Evolutionary conservation across 2,888 invertebrate species (phyloP).

Genomic region (Aricia artaxerxes): DNA sequence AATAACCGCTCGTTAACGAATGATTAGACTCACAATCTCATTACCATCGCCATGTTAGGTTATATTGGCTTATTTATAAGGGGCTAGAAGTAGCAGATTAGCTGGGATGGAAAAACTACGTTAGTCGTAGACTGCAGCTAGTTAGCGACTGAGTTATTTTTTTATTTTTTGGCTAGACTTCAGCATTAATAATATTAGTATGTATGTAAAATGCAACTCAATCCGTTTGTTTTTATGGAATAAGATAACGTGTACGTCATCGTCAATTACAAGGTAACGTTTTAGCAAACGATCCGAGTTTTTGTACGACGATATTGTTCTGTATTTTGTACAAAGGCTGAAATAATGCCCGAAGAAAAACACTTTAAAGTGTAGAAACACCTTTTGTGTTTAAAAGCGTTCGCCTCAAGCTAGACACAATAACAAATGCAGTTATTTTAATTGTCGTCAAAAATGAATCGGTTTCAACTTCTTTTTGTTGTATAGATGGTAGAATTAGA

Average conservation of each 20-base stretch:
- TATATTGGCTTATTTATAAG: slow-evolving; percentile 8
- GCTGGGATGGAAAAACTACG: background rate
- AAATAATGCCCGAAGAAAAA: slow-evolving; percentile 12
- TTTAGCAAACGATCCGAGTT: background rate
- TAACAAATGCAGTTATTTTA: slow-evolving; percentile 12
- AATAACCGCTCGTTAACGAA: slow-evolving; percentile 10
- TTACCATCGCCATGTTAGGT: slow-evolving; percentile 18
- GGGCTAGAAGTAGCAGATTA: background rate
- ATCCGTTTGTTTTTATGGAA: background rate
- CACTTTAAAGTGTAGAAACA: slow-evolving; percentile 7
- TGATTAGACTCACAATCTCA: slow-evolving; percentile 19
- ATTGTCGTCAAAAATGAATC: background rate
- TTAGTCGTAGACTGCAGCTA: background rate
- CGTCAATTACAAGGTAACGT: background rate
- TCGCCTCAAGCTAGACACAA: slow-evolving; percentile 10
- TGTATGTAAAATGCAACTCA: background rate
- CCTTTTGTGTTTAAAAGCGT: slow-evolving; percentile 18
- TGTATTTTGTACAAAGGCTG: slow-evolving; percentile 13
- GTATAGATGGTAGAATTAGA: background rate
- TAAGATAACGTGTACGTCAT: slow-evolving; percentile 1
- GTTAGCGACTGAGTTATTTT: no score
- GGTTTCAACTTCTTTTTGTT: background rate
- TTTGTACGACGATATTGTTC: background rate
- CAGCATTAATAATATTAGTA: no score
- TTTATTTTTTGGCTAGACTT: no score